Conservation (phyloP, 2,797 vertebrate species). For the Remorina albescens region DNA sequence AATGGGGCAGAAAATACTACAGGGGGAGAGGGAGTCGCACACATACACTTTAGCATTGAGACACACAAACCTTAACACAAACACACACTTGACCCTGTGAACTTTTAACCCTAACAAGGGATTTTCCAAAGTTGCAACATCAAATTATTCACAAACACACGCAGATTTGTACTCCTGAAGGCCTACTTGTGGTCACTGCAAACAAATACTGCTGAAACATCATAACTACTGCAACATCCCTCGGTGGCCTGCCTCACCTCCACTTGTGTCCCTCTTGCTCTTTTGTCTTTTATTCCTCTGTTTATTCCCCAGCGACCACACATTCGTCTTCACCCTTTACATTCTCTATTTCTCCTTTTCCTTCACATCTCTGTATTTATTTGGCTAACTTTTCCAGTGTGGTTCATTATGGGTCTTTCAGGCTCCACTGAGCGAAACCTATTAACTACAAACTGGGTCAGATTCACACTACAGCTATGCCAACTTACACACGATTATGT, state of each 20-base stretch:
- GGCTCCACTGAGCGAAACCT: slow-evolving; percentile 79
- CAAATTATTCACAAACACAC: slow-evolving; percentile 52
- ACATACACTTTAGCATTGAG: slow-evolving; percentile 35
- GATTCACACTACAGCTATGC: slow-evolving; percentile 68
- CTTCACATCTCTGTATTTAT: slow-evolving; percentile 26
- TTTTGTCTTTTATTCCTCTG: slow-evolving; percentile 12
- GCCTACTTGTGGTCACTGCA: slow-evolving; percentile 81
- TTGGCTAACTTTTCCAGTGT: slow-evolving; percentile 67
- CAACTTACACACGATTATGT: slow-evolving; percentile 42
- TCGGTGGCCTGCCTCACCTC: slow-evolving; percentile 46
- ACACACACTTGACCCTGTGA: slow-evolving; percentile 71
- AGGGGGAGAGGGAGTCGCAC: slow-evolving; percentile 23
- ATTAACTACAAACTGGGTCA: slow-evolving; percentile 76
- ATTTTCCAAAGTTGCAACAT: slow-evolving; percentile 73
- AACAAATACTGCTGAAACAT: slow-evolving; percentile 84
- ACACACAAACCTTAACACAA: slow-evolving; percentile 46
- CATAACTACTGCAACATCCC: slow-evolving; percentile 80
- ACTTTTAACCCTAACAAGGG: slow-evolving; percentile 78
- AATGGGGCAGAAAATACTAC: slow-evolving; percentile 80
- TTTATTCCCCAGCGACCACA: slow-evolving; percentile 16
- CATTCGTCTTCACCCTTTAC: slow-evolving; percentile 28
- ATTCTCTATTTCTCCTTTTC: slow-evolving; percentile 21
- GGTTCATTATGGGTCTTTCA: slow-evolving; percentile 80
- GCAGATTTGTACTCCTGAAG: slow-evolving; percentile 50
- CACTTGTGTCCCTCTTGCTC: slow-evolving; percentile 14